Percentiles rank a stretch among this genome's conserved stretches.
phyloP scores from a whole-genome alignment of 2,797 vertebrate genomes.

The Pseudochromis fuscus region DNA sequence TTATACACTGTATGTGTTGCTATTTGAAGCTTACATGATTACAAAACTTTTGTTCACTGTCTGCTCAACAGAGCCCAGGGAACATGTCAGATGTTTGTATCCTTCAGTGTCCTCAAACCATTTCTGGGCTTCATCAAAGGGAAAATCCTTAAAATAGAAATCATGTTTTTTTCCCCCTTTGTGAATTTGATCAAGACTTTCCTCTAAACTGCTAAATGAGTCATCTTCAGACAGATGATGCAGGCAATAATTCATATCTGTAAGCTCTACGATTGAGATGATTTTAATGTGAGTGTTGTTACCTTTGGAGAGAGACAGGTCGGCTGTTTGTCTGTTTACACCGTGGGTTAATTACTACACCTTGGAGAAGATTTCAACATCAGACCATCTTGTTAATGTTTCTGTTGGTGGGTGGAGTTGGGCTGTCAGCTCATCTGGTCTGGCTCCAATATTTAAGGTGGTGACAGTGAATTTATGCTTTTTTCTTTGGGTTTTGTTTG shows the following conservation, averaged over 20 bases:
- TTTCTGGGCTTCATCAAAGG: constrained; percentile 13
- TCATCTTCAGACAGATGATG: constrained; percentile 1
- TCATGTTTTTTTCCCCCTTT: constrained; percentile 5
- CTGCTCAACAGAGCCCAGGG: constrained; percentile 15
- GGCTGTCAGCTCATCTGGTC: too few relatives aligned
- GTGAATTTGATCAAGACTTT: constrained; percentile 5
- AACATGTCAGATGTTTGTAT: constrained; percentile 1
- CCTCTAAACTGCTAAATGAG: constrained; percentile 6
- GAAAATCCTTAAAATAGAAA: constrained; percentile 33
- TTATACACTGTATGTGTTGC: constrained; percentile 13
- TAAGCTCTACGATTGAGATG: not conserved
- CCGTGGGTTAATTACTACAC: not conserved
- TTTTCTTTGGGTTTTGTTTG: too few relatives aligned
- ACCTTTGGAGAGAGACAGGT: too few relatives aligned
- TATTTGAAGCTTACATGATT: constrained; percentile 16
- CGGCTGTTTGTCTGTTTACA: not conserved
- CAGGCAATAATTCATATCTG: constrained; percentile 5
- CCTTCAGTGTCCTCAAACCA: constrained; percentile 23
- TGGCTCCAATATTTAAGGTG: too few relatives aligned
- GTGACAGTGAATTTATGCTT: too few relatives aligned
- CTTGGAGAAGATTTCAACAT: not conserved
- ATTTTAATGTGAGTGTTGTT: too few relatives aligned
- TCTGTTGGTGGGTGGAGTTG: too few relatives aligned
- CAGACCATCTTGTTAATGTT: too few relatives aligned
- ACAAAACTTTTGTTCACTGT: not conserved